phyloP scores from a whole-genome alignment of 1,140 invertebrate genomes.

The Temnothorax nylanderi region DNA sequence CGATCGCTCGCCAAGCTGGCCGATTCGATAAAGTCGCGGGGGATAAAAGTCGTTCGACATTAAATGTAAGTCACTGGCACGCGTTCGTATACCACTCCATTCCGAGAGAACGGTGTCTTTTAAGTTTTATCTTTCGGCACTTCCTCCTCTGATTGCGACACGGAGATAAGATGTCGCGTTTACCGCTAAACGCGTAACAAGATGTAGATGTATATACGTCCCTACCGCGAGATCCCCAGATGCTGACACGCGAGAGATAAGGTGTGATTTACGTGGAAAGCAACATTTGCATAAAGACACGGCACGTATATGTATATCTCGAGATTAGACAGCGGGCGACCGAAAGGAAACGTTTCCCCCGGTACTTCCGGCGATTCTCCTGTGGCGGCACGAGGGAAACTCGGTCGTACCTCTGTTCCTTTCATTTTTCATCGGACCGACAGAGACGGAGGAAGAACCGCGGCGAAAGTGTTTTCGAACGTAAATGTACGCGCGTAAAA shows the following conservation, averaged over 20 bases:
- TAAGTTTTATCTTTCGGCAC: neutral
- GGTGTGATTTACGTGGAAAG: conserved; percentile 46
- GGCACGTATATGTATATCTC: neutral
- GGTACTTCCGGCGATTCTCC: conserved; percentile 48
- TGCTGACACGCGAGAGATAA: conserved; percentile 34
- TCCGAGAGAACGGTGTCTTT: neutral
- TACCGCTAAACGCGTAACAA: conserved; percentile 17
- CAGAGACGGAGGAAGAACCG: neutral
- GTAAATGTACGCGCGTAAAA: conserved; percentile 25
- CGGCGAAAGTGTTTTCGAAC: conserved; percentile 44
- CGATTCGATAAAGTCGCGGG: neutral
- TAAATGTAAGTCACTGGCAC: neutral
- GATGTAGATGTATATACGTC: neutral
- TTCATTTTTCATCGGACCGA: neutral
- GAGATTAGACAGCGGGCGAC: conserved; percentile 29
- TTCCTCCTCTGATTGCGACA: neutral
- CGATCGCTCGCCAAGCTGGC: neutral
- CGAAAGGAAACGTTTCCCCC: conserved; percentile 38
- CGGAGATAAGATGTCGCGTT: conserved; percentile 4
- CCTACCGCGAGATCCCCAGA: neutral
- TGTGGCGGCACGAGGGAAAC: neutral
- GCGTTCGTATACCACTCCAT: neutral
- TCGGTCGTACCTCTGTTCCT: neutral
- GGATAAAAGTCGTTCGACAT: neutral
- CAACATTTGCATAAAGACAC: conserved; percentile 26